These are phyloP conservation scores for Proteles cristata DNA, from an alignment of 2,113 vertebrate genomes.

Conservation along the genomic window DNA sequence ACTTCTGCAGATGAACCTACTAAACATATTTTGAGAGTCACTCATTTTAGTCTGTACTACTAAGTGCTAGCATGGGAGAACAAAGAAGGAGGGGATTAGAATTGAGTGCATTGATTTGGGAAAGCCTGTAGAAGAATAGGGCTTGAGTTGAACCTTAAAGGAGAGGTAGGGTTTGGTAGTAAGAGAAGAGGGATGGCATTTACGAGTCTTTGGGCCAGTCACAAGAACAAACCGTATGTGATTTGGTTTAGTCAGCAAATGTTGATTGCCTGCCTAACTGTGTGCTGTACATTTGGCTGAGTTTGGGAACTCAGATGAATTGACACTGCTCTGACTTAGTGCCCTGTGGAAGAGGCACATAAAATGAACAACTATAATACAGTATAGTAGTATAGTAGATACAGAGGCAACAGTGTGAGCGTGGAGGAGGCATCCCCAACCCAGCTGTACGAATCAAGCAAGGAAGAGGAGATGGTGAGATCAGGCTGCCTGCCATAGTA, in stretches of 20 bases:
- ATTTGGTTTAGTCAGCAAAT: neutral
- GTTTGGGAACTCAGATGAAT: neutral
- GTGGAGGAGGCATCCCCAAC: neutral
- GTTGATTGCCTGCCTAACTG: neutral
- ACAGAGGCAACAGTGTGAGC: neutral
- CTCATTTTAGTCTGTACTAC: neutral
- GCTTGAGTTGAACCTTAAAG: neutral
- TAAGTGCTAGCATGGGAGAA: neutral
- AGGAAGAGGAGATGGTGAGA: neutral
- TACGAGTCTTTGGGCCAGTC: neutral
- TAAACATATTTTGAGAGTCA: neutral
- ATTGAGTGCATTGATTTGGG: slow-evolving; percentile 11
- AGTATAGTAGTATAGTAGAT: neutral
- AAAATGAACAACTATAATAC: neutral
- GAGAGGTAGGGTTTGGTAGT: neutral
- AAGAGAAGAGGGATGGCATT: neutral
- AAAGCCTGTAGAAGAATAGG: neutral
- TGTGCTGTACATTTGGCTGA: neutral
- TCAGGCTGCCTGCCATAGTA: neutral
- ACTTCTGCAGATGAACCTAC: neutral
- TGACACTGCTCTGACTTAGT: neutral
- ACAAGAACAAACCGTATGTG: neutral
- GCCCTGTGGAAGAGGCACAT: neutral
- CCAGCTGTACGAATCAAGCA: neutral
- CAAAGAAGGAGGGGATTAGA: neutral